Percentiles rank a stretch among this genome's conserved stretches.
Conservation (phyloP, 2,113 vertebrate species). For the Hiodon alosoides region DNA sequence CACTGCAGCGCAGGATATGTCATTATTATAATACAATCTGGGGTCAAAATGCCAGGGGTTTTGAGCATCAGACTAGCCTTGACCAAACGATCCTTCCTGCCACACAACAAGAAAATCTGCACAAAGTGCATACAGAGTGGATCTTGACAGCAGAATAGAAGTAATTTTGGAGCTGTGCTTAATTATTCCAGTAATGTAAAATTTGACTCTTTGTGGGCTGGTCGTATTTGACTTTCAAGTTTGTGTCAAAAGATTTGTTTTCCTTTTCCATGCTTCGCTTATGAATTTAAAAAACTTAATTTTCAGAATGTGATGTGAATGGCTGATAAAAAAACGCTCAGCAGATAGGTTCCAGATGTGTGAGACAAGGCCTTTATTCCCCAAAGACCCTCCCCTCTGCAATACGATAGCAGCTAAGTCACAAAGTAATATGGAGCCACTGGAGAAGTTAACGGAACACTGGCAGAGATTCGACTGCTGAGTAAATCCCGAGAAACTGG, state of each 20-base stretch:
- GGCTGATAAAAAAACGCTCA: constrained; percentile 36
- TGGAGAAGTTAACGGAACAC: too few species aligned
- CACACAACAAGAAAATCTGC: background rate
- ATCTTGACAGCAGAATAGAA: background rate
- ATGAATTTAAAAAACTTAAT: constrained; percentile 41
- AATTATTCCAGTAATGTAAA: constrained; percentile 8
- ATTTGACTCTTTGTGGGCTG: background rate
- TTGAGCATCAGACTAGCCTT: background rate
- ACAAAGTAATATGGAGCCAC: background rate
- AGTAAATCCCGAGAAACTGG: background rate
- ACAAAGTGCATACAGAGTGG: background rate
- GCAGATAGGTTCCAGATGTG: constrained; percentile 40
- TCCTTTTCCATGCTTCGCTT: constrained; percentile 21
- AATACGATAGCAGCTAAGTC: constrained; percentile 5
- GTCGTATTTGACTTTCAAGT: constrained; percentile 13
- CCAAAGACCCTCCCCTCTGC: constrained; percentile 24
- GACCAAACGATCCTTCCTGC: background rate
- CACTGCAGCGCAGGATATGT: too few species aligned
- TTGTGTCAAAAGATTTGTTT: constrained; percentile 10
- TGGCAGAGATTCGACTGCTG: too few species aligned
- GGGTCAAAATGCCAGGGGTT: background rate
- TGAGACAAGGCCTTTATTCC: constrained; percentile 25
- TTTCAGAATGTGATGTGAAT: constrained; percentile 38
- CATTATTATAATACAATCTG: background rate
- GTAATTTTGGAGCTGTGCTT: constrained; percentile 7